These are phyloP conservation scores for Hirundo rustica DNA, from an alignment of 2,797 vertebrate genomes.

Conservation along the genomic window DNA sequence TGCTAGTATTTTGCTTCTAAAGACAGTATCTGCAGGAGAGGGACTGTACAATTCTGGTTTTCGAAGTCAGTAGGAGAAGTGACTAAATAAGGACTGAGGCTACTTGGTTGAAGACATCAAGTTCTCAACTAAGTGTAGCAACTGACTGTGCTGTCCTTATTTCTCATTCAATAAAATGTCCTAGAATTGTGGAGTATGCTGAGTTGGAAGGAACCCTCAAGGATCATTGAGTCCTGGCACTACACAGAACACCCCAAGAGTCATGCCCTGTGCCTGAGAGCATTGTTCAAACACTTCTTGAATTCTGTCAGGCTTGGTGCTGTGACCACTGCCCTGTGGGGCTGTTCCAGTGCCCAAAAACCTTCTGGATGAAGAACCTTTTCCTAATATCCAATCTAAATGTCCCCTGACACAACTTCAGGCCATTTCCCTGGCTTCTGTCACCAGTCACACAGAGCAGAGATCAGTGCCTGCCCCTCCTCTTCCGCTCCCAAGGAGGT, in stretches of 20 bases:
- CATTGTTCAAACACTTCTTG: neutral
- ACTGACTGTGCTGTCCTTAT: neutral
- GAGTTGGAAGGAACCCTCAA: neutral
- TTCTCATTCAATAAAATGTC: neutral
- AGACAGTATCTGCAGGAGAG: neutral
- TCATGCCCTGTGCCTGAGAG: neutral
- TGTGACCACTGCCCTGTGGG: neutral
- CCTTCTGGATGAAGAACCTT: accelerated
- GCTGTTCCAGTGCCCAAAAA: neutral
- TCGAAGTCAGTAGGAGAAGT: neutral
- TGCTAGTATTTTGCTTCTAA: neutral
- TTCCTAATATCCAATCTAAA: neutral
- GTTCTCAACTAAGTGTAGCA: neutral
- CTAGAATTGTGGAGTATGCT: neutral
- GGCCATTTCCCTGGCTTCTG: neutral
- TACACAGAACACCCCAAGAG: neutral
- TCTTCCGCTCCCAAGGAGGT: accelerated
- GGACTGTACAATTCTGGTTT: neutral
- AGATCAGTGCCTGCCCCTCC: neutral
- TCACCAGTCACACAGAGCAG: accelerated
- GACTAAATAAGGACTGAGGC: neutral
- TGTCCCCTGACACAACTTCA: neutral
- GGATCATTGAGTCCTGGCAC: neutral
- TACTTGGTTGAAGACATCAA: neutral
- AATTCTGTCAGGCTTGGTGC: neutral